These are phyloP conservation scores for Lophochroa leadbeateri DNA, from an alignment of 2,113 vertebrate genomes.

Conservation along the genomic window DNA sequence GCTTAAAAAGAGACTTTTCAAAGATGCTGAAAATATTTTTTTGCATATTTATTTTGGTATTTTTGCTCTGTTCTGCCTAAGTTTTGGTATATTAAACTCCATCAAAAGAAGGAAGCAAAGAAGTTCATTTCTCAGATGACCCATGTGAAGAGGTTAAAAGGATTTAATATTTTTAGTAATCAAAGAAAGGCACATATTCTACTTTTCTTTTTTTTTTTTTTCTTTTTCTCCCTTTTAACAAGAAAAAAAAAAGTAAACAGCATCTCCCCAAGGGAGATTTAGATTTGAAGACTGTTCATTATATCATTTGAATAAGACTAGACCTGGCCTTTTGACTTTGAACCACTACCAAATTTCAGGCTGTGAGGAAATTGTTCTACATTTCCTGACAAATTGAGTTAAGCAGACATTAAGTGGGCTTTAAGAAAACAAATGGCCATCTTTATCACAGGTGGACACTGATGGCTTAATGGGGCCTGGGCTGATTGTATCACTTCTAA, in stretches of 20 bases:
- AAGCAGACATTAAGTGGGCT: slow-evolving; percentile 99
- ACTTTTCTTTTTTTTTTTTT: slow-evolving; percentile 16
- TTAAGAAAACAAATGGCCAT: slow-evolving; percentile 99
- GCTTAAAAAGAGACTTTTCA: not conserved
- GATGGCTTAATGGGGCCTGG: slow-evolving; percentile 97
- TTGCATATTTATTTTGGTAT: not conserved
- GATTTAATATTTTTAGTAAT: slow-evolving; percentile 67
- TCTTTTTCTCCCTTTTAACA: not conserved
- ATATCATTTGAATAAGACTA: slow-evolving; percentile 94
- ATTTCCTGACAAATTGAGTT: slow-evolving; percentile 99
- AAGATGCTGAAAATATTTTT: not conserved
- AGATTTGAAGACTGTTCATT: slow-evolving; percentile 85
- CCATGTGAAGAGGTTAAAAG: slow-evolving; percentile 58
- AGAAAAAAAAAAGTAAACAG: slow-evolving; percentile 76
- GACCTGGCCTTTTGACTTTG: slow-evolving; percentile 87
- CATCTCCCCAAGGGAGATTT: slow-evolving; percentile 79
- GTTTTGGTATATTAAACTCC: slow-evolving; percentile 53
- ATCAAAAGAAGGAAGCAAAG: slow-evolving; percentile 41
- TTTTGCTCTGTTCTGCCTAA: slow-evolving; percentile 24
- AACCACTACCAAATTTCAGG: slow-evolving; percentile 96
- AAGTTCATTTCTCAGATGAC: slow-evolving; percentile 58
- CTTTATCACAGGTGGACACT: slow-evolving; percentile 99
- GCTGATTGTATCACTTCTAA: slow-evolving; percentile 98
- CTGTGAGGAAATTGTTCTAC: slow-evolving; percentile 98
- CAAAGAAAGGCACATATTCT: slow-evolving; percentile 63